phyloP scores from a whole-genome alignment of 2,113 vertebrate species.

The Catagonus wagneri region DNA sequence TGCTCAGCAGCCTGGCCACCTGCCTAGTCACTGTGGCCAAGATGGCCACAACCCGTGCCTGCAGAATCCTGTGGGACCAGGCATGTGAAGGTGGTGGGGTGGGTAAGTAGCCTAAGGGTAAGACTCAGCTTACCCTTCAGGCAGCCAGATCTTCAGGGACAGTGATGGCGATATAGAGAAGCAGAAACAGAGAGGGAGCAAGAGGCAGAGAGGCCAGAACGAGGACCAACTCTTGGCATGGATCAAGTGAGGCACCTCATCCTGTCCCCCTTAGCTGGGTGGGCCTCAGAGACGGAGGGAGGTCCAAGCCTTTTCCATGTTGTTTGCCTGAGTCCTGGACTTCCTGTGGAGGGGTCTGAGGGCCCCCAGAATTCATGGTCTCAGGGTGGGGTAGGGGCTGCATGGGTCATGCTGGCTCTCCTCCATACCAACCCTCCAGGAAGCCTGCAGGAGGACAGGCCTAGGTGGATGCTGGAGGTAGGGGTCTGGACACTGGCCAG shows the following conservation, averaged over 20 bases:
- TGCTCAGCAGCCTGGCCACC: constrained; percentile 35
- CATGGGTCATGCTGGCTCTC: not conserved
- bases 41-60: constrained; percentile 63
- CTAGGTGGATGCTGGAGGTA: not conserved
- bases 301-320: not conserved
- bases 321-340: constrained; percentile 4
- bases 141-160: too few species aligned
- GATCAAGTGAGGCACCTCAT: not conserved
- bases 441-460: not conserved
- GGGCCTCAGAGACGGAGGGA: not conserved
- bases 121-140: not conserved
- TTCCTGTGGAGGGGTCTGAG: not conserved
- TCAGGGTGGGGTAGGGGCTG: not conserved
- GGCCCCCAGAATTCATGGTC: not conserved
- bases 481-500: not conserved
- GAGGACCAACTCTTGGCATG: constrained; percentile 1
- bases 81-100: constrained; percentile 41
- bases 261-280: not conserved
- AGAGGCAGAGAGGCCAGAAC: not conserved
- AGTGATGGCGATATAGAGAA: not conserved
- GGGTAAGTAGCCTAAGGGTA: not conserved
- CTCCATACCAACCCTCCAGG: not conserved
- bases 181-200: not conserved
- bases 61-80: constrained; percentile 42
- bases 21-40: constrained; percentile 58